These are phyloP conservation scores for Ctenoplectra terminalis DNA, from an alignment of 1,140 invertebrate species.

Conservation along the genomic window DNA sequence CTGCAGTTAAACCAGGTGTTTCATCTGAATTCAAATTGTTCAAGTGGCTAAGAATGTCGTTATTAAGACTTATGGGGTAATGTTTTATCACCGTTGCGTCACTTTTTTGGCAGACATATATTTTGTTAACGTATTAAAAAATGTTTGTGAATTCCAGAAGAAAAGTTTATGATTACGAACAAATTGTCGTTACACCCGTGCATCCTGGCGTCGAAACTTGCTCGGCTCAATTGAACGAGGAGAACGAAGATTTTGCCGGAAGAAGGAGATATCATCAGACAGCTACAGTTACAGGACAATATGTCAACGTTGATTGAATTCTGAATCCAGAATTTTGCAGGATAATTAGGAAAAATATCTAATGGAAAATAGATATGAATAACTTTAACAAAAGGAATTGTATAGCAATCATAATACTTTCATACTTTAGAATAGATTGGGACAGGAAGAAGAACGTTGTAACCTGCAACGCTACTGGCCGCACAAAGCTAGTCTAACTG, in stretches of 20 bases:
- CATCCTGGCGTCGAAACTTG: constrained; percentile 91
- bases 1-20: constrained; percentile 95
- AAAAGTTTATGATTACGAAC: constrained; percentile 91
- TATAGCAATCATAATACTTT: constrained; percentile 26
- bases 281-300: constrained; percentile 90
- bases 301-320: constrained; percentile 85
- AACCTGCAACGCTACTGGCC: constrained; percentile 33
- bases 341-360: not conserved
- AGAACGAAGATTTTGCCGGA: constrained; percentile 96
- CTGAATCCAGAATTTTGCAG: not conserved
- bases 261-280: constrained; percentile 96
- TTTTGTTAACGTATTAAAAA: constrained; percentile 80
- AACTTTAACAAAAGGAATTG: constrained; percentile 12
- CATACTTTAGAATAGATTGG: not conserved
- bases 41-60: constrained; percentile 90
- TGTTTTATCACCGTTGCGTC: constrained; percentile 39
- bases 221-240: constrained; percentile 94
- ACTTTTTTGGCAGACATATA: not conserved
- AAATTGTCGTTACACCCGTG: constrained; percentile 94
- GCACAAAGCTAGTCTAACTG: constrained; percentile 58
- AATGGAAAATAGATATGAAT: not conserved
- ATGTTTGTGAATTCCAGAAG: constrained; percentile 82
- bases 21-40: constrained; percentile 95
- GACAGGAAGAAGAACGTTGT: constrained; percentile 15
- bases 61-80: constrained; percentile 92